Conservation (phyloP, 2,113 vertebrate genomes). For the Entelurus aequoreus region DNA sequence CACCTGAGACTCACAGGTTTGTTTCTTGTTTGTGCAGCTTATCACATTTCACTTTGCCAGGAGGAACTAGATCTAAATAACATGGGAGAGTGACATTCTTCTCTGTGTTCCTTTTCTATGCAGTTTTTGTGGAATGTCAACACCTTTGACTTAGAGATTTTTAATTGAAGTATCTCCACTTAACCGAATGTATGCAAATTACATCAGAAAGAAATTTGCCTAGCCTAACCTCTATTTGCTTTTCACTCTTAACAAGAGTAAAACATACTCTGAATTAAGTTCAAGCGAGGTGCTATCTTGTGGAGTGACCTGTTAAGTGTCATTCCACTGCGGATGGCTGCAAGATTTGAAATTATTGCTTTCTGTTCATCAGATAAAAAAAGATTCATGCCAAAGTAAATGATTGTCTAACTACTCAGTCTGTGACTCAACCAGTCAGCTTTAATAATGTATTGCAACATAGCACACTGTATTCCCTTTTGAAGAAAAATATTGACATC, state of each 20-base stretch:
- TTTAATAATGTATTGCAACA: constrained; percentile 39
- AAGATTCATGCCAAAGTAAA: constrained; percentile 24
- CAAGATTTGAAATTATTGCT: constrained; percentile 8
- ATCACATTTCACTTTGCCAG: constrained; percentile 60
- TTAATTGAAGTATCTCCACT: background rate
- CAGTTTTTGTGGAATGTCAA: constrained; percentile 14
- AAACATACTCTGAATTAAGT: background rate
- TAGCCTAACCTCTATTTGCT: background rate
- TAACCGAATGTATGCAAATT: constrained; percentile 6
- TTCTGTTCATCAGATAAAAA: constrained; percentile 7
- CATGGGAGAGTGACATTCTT: constrained; percentile 43
- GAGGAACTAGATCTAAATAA: constrained; percentile 36
- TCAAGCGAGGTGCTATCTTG: constrained; percentile 8
- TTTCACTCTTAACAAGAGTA: background rate
- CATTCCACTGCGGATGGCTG: constrained; percentile 30
- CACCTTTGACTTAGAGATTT: background rate
- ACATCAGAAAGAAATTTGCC: background rate
- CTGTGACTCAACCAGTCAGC: constrained; percentile 19
- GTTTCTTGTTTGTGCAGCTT: constrained; percentile 61
- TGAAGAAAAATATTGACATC: constrained; percentile 10
- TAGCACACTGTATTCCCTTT: constrained; percentile 18
- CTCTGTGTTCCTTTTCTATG: constrained; percentile 25
- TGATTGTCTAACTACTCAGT: constrained; percentile 19
- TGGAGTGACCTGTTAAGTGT: constrained; percentile 20
- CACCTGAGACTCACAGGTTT: constrained; percentile 58